phyloP scores from a whole-genome alignment of 1,140 invertebrate genomes.

The Drosophila willistoni region DNA sequence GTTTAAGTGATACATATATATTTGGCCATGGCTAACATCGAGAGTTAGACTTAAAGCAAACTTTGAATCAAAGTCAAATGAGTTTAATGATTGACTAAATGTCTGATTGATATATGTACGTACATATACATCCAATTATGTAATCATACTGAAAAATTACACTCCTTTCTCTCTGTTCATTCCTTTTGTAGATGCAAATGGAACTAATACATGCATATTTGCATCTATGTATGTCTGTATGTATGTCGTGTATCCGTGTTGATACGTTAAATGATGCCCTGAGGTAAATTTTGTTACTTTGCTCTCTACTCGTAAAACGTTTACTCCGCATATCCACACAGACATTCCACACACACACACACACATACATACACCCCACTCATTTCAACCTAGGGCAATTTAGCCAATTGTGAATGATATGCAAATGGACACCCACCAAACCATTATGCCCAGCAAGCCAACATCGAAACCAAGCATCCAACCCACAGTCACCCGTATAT shows the following conservation, averaged over 20 bases:
- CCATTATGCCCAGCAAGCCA: background rate
- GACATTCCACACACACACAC: constrained; percentile 6
- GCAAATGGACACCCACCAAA: constrained; percentile 47
- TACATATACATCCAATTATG: background rate
- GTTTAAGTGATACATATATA: no score
- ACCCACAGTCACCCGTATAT: background rate
- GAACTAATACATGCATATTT: background rate
- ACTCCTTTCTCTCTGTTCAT: background rate
- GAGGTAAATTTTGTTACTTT: constrained; percentile 9
- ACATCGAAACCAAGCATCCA: background rate
- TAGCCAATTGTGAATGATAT: constrained; percentile 45
- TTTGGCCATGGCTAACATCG: no score
- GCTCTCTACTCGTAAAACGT: constrained; percentile 39
- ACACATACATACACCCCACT: background rate
- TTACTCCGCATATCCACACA: constrained; percentile 21
- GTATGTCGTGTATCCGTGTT: background rate
- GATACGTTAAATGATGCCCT: constrained; percentile 35
- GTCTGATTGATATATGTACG: background rate
- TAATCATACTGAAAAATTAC: background rate
- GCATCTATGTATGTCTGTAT: background rate
- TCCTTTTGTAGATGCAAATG: background rate
- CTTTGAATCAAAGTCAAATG: background rate
- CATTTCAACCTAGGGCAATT: constrained; percentile 17
- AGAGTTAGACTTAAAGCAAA: no score
- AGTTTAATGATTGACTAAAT: background rate